A percentile compares a stretch with the other conserved stretches of the same genome.
Conservation (phyloP, 2,888 invertebrate genomes). For the Galeopsomyia nigrocyanea region DNA sequence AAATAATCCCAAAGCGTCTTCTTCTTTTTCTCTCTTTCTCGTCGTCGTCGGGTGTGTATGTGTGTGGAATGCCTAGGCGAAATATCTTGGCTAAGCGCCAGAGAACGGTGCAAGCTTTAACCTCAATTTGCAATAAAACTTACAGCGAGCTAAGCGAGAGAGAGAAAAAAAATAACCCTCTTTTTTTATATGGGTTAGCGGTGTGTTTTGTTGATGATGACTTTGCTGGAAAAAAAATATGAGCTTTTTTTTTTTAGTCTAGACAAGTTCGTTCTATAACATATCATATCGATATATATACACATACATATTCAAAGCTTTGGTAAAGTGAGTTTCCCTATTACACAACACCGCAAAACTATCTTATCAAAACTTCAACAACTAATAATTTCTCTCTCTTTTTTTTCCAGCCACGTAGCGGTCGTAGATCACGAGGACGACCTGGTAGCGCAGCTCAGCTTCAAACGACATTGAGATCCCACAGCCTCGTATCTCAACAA, state of each 20-base stretch:
- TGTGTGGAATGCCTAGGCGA: conserved; percentile 49
- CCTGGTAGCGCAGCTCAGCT: conserved; percentile 62
- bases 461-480: conserved; percentile 60
- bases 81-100: conserved; percentile 62
- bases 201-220: no score
- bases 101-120: conserved; percentile 56
- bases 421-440: conserved; percentile 65
- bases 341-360: no score
- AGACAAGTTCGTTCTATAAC: no score
- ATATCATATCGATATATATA: no score
- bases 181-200: no score
- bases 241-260: no score
- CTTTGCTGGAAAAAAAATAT: no score
- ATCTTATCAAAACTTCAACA: no score
- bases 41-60: neutral
- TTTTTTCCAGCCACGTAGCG: conserved; percentile 60
- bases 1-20: conserved; percentile 27
- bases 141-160: neutral
- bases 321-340: no score
- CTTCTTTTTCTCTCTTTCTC: conserved; percentile 2
- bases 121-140: conserved; percentile 66
- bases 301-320: no score
- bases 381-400: neutral
- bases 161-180: neutral
- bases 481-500: conserved; percentile 63